Base-by-base conservation (phyloP, 2,113 vertebrate species). In the Brachypodius melanocephalos region DNA sequence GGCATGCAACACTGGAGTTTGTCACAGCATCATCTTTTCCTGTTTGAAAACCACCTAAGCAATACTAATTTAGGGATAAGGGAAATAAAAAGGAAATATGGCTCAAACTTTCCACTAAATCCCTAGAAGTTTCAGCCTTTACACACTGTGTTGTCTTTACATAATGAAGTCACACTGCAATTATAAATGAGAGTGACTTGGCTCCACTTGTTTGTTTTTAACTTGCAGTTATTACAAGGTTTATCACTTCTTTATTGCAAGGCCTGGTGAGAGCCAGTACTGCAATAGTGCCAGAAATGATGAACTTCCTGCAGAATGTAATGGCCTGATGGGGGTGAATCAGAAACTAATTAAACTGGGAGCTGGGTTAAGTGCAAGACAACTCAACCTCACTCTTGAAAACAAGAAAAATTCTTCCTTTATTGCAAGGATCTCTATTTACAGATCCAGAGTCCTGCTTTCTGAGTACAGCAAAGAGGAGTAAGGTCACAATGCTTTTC, bases 111-210 rank as follows among this genome's bases (percentile, higher is more conserved):
- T 93, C 93, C 90, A 86, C 38, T 52, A 88, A 96, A 93, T 91
- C 92, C 79, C 79, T 83, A 32, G 75, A 94, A 96, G 90, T 67
- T 92, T 90, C 83, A 81, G 85, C 48, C 78, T 95, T 91, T 83
- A 77, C 55, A 59, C 36, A 63, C 85, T 22, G 63, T 38, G 45
- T 78, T 95, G 82, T 77, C 88, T 95, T 93, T 85, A 71, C 72
- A 90, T 96, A 91, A 94, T 94, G 93, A 96, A 96, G 88, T 96
- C 95, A 96, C 63, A 45, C n/a, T 75, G 91, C 93, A 94, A 91
- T 96, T 95, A 95, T 74, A 95, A 92, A 81, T 31, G 90, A 91
- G 90, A 96, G 95, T 93, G 93, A 95, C 87, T 97, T 97, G 95
- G 94, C 96, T 94, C 85, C 0, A 0, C 86, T 85, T 89, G 36